Percentiles rank a stretch among this genome's conserved stretches.
phyloP scores from a whole-genome alignment of 2,113 vertebrate species.

The Megalops atlanticus region DNA sequence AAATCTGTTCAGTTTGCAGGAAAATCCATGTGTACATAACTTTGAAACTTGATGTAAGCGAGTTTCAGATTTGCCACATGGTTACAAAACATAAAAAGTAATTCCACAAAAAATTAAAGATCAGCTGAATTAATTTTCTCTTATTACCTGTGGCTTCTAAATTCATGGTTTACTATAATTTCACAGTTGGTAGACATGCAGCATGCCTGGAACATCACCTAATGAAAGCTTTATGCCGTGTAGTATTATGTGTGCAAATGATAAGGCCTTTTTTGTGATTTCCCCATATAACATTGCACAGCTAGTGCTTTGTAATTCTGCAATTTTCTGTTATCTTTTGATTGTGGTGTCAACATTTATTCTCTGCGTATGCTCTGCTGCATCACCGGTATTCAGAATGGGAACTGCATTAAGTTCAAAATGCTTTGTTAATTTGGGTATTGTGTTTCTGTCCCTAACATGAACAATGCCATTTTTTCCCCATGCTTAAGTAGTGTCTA shows the following conservation, averaged over 20 bases:
- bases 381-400: conserved; percentile 49
- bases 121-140: not conserved
- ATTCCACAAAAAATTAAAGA: not conserved
- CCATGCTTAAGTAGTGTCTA: not conserved
- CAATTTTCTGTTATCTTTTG: conserved; percentile 47
- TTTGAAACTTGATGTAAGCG: too few relatives aligned
- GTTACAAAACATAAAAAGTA: not conserved
- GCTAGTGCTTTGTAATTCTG: not conserved
- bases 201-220: conserved; percentile 30
- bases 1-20: too few relatives aligned
- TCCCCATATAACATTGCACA: conserved; percentile 2
- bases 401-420: not conserved
- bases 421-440: not conserved
- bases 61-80: not conserved
- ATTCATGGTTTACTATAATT: not conserved
- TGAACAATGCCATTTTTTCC: not conserved
- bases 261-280: conserved; percentile 44
- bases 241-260: conserved; percentile 25
- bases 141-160: not conserved
- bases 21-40: not conserved
- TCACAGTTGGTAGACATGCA: not conserved
- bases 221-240: conserved; percentile 33
- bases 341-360: conserved; percentile 59
- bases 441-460: not conserved
- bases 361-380: conserved; percentile 41